A percentile compares a stretch with the other conserved stretches of the same genome.
phyloP scores from a whole-genome alignment of 1,140 invertebrate genomes.

The Homalodisca vitripennis region DNA sequence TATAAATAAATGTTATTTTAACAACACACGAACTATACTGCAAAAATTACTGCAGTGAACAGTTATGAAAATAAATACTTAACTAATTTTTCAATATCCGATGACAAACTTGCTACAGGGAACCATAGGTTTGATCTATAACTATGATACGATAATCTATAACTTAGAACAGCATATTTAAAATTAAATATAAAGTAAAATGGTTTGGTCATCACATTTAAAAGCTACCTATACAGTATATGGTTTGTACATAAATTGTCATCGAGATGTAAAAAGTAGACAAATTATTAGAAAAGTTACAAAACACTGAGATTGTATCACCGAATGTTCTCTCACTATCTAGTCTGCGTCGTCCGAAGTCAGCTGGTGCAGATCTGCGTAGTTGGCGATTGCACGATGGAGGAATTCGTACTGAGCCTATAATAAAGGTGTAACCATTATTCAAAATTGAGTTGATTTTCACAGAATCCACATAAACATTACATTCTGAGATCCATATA shows the following conservation, averaged over 20 bases:
- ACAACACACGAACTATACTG: too few species aligned
- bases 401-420: slow-evolving; percentile 91
- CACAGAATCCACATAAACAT: too few species aligned
- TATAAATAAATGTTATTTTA: too few species aligned
- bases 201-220: background rate
- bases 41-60: too few species aligned
- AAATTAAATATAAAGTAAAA: background rate
- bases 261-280: background rate
- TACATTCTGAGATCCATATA: too few species aligned
- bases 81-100: too few species aligned
- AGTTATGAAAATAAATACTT: too few species aligned
- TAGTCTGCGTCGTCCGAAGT: background rate
- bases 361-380: slow-evolving; percentile 79
- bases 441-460: too few species aligned
- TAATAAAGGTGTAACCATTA: slow-evolving; percentile 47
- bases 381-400: slow-evolving; percentile 85
- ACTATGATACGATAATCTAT: too few species aligned
- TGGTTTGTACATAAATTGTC: background rate
- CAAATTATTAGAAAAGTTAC: background rate
- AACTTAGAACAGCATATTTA: background rate
- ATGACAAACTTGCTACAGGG: too few species aligned
- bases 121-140: too few species aligned
- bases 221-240: background rate
- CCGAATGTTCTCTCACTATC: background rate
- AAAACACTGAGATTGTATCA: background rate